Conservation (phyloP, 2,113 vertebrate genomes). For the Cathartes aura region DNA sequence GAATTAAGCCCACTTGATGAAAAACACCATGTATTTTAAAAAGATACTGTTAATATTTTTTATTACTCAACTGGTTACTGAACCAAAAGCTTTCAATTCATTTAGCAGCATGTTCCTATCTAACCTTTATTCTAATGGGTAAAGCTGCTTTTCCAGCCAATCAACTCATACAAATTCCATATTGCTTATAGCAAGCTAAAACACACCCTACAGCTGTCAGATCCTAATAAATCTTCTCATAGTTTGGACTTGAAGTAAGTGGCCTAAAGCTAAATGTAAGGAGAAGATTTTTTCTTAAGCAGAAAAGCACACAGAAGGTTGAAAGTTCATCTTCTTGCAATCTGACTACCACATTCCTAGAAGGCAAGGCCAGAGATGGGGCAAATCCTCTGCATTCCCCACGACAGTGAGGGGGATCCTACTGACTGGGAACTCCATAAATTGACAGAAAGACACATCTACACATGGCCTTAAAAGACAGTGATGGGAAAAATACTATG, state of each 20-base stretch:
- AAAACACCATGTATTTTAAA: neutral
- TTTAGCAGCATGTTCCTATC: neutral
- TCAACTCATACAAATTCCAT: conserved; percentile 36
- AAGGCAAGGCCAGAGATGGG: conserved; percentile 1
- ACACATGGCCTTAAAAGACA: neutral
- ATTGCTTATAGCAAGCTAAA: conserved; percentile 39
- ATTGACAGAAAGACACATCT: neutral
- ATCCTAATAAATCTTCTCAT: conserved; percentile 39
- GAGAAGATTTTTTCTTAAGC: neutral
- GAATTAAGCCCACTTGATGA: neutral
- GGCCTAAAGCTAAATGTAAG: conserved; percentile 26
- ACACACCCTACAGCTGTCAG: conserved; percentile 48
- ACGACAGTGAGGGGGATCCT: neutral
- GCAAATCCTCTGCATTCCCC: neutral
- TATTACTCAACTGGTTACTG: neutral
- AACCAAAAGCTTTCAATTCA: neutral
- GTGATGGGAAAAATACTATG: neutral
- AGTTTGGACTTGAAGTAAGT: conserved; percentile 22
- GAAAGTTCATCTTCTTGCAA: conserved; percentile 34
- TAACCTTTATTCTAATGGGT: neutral
- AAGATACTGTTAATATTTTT: neutral
- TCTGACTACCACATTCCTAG: conserved; percentile 15
- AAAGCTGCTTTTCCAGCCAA: conserved; percentile 4
- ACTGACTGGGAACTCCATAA: neutral
- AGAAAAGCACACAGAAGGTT: conserved; percentile 14